Base-by-base conservation (phyloP, 2,888 invertebrate species). In the Epinotia nisella region DNA sequence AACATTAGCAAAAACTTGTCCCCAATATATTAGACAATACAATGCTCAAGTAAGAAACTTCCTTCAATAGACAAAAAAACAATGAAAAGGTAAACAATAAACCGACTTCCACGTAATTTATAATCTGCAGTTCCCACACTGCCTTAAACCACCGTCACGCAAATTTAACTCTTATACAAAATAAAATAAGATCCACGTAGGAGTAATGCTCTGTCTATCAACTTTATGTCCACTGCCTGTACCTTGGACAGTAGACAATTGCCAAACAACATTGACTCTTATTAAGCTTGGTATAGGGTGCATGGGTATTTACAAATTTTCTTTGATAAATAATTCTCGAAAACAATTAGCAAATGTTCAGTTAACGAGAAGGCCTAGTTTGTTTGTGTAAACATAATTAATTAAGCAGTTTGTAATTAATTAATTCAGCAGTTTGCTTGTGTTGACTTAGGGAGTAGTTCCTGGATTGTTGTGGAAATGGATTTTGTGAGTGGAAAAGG, bases 311-410 rank as follows among this genome's bases (percentile, higher is more conserved):
- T 67, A 72, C 19, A 67, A 61, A 67, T 67, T 58, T 9, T 41
- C 39, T 21, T 41, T 51, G 68, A 73, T 73, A 73, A 83, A 77
- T 67, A 70, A 49, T 85, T 83, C 80, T 64, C 68, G 67, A 75
- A 81, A 79, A 77, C 78, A 80, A 80, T 85, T 82, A 81, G 79
- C 81, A 82, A 83, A 84, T 82, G 75, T 51, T 61, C 29, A 5
- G 41, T 72, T 72, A 67, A 73, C 29, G 19, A 64, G 62, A 68
- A 62, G 35, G 1, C 64, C 56, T n/a, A 0, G 24, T 58, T 62
- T 53, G n/a, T 62, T 75, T 75, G 45, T 71, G 66, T 74, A 61
- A 71, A 73, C 17, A 76, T 62, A 68, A 65, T 74, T 73, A 62
- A 21, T 71, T 70, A 29, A 64, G 17, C 24, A 68, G 29, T 70